A percentile compares a stretch with the other conserved stretches of the same genome.
These are phyloP conservation scores for Clarias batrachus DNA, from an alignment of 2,113 vertebrate genomes.

Conservation along the genomic window DNA sequence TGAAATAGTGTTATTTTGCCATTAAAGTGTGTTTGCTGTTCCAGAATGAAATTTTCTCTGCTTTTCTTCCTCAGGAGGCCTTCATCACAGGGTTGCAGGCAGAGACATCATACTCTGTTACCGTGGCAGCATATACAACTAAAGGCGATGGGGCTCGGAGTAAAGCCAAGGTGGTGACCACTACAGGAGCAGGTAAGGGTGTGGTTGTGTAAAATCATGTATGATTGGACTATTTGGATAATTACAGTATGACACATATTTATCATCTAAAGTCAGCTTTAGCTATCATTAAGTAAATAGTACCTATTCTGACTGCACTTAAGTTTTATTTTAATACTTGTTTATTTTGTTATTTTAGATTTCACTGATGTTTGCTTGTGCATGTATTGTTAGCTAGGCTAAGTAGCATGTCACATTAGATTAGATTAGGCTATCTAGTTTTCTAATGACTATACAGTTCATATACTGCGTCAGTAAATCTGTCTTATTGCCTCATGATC, in stretches of 20 bases:
- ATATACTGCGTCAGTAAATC: background rate
- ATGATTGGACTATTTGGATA: background rate
- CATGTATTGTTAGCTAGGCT: background rate
- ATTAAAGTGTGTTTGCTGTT: background rate
- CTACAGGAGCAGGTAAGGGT: conserved; percentile 83
- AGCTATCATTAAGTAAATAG: background rate
- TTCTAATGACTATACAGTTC: background rate
- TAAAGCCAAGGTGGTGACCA: conserved; percentile 88
- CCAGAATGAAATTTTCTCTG: conserved; percentile 34
- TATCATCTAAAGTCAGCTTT: background rate
- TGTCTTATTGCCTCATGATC: background rate
- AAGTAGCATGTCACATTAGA: background rate
- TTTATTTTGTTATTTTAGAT: background rate
- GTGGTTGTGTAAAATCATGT: background rate
- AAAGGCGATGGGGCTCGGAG: conserved; percentile 93
- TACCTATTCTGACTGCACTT: too few species aligned
- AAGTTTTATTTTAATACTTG: background rate
- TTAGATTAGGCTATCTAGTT: background rate
- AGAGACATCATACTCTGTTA: conserved; percentile 90
- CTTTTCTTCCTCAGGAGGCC: conserved; percentile 71
- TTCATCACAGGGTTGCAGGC: conserved; percentile 84
- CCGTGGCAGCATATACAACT: conserved; percentile 90
- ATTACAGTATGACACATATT: background rate
- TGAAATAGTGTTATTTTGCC: background rate
- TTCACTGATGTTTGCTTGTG: background rate